Conservation (phyloP, 2,888 invertebrate species). For the Lymantria monacha region DNA sequence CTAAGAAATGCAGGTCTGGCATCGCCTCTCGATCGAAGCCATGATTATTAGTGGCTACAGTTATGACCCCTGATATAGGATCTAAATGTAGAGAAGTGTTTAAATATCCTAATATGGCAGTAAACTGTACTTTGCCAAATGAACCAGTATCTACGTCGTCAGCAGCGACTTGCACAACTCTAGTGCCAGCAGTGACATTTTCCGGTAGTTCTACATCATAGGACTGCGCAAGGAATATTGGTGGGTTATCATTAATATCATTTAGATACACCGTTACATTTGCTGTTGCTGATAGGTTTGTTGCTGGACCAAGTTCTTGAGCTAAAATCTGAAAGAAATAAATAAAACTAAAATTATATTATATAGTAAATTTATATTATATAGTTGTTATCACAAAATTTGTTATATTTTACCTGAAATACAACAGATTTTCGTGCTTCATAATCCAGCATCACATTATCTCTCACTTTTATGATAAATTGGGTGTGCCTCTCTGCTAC, state of each 20-base stretch:
- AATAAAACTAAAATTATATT: too few relatives aligned
- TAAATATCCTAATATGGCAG: slow-evolving; percentile 88
- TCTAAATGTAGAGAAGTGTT: slow-evolving; percentile 91
- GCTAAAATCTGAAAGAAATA: slow-evolving; percentile 86
- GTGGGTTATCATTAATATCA: slow-evolving; percentile 94
- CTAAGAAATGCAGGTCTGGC: slow-evolving; percentile 88
- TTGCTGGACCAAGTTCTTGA: slow-evolving; percentile 89
- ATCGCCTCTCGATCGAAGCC: slow-evolving; percentile 92
- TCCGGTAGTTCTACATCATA: slow-evolving; percentile 91
- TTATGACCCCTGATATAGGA: slow-evolving; percentile 89
- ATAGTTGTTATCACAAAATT: background rate
- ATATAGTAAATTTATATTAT: background rate
- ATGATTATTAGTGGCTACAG: slow-evolving; percentile 88
- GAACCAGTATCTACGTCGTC: slow-evolving; percentile 90
- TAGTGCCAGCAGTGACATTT: slow-evolving; percentile 88
- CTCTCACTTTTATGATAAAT: slow-evolving; percentile 92
- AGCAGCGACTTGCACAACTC: slow-evolving; percentile 89
- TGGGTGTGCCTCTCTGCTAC: slow-evolving; percentile 90
- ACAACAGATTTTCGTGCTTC: slow-evolving; percentile 89
- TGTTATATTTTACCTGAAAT: slow-evolving; percentile 82
- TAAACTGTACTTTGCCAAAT: slow-evolving; percentile 90
- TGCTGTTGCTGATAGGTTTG: slow-evolving; percentile 87
- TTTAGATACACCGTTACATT: slow-evolving; percentile 90
- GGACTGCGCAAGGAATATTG: slow-evolving; percentile 87
- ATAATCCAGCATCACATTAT: slow-evolving; percentile 91